Conservation (phyloP, 2,113 vertebrate genomes). For the Nerophis ophidion region DNA sequence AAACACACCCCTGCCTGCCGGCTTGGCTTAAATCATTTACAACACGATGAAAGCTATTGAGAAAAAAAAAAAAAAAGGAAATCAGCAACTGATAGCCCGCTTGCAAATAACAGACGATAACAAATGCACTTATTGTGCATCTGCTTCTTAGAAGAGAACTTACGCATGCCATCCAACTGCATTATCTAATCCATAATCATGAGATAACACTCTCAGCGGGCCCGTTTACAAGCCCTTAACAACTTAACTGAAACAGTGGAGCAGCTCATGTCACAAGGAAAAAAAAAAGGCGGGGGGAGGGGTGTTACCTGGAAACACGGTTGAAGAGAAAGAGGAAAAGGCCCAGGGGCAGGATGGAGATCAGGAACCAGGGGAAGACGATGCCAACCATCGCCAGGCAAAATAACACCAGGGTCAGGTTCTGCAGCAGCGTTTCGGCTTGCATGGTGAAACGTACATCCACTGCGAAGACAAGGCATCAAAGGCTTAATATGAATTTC, state of each 20-base stretch:
- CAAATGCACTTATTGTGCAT: not conserved
- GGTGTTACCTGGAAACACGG: conserved; percentile 70
- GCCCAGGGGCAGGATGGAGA: conserved; percentile 72
- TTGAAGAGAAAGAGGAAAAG: conserved; percentile 71
- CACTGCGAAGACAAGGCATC: conserved; percentile 56
- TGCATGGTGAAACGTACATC: conserved; percentile 77
- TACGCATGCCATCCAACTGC: not conserved
- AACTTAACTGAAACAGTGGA: not conserved
- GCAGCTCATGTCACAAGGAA: not conserved
- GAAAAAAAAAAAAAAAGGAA: not conserved
- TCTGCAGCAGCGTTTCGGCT: conserved; percentile 77
- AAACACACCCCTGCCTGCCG: conserved; percentile 3
- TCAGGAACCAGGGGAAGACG: conserved; percentile 79
- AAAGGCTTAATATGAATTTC: conserved; percentile 14
- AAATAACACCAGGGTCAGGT: conserved; percentile 75
- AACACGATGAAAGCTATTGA: conserved; percentile 6
- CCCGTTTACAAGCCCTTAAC: conserved; percentile 1
- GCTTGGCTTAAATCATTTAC: conserved; percentile 12
- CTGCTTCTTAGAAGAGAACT: conserved; percentile 1
- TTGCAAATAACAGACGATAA: conserved; percentile 4
- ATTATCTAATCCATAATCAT: conserved; percentile 3
- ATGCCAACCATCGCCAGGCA: conserved; percentile 71
- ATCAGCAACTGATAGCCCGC: conserved; percentile 1
- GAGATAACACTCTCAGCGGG: conserved; percentile 1
- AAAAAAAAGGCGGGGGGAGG: not conserved